phyloP scores from a whole-genome alignment of 1,140 invertebrate species.

The Heliconius melpomene region DNA sequence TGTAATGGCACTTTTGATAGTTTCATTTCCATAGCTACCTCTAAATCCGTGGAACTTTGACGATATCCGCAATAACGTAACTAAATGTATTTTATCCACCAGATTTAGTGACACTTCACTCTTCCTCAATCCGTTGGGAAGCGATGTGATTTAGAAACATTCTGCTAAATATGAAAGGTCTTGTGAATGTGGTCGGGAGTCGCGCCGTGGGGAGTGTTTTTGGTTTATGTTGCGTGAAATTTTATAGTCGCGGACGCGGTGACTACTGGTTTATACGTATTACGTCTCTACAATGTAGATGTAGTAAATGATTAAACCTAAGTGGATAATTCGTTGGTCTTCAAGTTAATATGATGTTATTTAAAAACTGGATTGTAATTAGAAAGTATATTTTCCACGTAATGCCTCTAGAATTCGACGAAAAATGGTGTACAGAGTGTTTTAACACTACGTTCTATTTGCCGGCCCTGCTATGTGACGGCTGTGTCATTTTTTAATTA shows the following conservation, averaged over 20 bases:
- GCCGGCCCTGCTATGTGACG: too few relatives aligned
- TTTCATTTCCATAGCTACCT: conserved; percentile 68
- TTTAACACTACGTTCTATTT: too few relatives aligned
- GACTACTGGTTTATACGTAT: conserved; percentile 44
- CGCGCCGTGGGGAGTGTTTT: conserved; percentile 73
- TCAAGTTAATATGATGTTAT: background rate
- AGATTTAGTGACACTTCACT: conserved; percentile 47
- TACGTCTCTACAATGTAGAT: background rate
- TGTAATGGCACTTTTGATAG: conserved; percentile 62
- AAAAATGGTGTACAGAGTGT: too few relatives aligned
- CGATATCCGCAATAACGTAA: conserved; percentile 68
- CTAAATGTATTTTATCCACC: conserved; percentile 70
- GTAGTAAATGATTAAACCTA: conserved; percentile 23
- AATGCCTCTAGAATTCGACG: too few relatives aligned
- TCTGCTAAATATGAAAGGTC: conserved; percentile 47
- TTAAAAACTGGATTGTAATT: background rate
- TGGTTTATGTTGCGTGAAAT: conserved; percentile 79
- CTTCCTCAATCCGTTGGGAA: conserved; percentile 26
- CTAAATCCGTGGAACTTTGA: conserved; percentile 65
- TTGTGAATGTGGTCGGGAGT: conserved; percentile 55
- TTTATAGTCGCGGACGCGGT: conserved; percentile 68
- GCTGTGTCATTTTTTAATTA: too few relatives aligned
- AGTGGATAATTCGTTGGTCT: conserved; percentile 16
- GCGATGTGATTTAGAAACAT: conserved; percentile 17
- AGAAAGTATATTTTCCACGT: too few relatives aligned